Evolutionary conservation across 2,888 invertebrate genomes (phyloP).

Genomic region (Eristalis arbustorum): DNA sequence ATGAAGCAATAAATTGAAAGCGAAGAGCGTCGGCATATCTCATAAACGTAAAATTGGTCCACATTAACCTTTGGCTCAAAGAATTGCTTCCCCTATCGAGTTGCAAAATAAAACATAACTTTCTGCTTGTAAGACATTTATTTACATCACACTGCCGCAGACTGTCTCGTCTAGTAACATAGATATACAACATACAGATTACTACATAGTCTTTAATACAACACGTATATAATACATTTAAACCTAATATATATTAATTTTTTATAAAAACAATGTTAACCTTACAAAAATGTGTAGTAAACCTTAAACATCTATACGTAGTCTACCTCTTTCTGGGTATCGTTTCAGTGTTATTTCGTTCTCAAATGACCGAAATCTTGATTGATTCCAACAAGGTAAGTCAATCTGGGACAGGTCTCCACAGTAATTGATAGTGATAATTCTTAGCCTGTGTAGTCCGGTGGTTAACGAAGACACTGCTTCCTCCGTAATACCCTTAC

Average conservation of each 20-base stretch:
- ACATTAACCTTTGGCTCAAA: too few relatives aligned
- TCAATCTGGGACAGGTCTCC: not conserved
- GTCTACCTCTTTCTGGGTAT: not conserved
- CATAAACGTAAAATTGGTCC: too few relatives aligned
- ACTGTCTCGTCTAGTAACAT: not conserved
- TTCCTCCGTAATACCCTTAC: constrained; percentile 72
- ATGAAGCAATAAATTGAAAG: too few relatives aligned
- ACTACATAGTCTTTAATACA: not conserved
- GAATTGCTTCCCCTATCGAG: too few relatives aligned
- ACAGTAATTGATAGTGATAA: constrained; percentile 19
- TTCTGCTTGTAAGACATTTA: not conserved
- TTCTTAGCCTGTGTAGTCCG: constrained; percentile 72
- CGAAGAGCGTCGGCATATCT: too few relatives aligned
- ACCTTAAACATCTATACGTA: not conserved
- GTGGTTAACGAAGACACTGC: constrained; percentile 59
- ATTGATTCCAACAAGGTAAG: constrained; percentile 3
- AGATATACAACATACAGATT: not conserved
- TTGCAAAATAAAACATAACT: too few relatives aligned
- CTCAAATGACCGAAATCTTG: not conserved
- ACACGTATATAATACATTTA: not conserved
- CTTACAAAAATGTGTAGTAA: not conserved
- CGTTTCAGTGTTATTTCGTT: constrained; percentile 12
- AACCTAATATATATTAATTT: not conserved
- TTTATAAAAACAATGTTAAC: not conserved
- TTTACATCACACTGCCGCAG: not conserved